Evolutionary conservation across 2,888 invertebrate genomes (phyloP).

Genomic region (Cecidostiba fungosa): DNA sequence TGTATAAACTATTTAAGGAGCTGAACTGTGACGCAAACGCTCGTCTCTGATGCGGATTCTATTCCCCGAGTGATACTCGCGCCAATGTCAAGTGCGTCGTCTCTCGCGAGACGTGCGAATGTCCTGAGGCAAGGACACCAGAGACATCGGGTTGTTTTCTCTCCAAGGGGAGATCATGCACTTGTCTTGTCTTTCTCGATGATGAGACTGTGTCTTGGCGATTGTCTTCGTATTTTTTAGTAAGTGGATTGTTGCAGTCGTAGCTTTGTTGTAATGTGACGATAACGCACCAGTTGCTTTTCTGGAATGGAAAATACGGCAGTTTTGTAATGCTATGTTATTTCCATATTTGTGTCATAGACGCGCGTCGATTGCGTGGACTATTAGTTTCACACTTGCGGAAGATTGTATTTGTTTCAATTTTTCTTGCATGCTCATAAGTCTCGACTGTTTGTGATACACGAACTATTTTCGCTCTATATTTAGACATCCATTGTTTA

Average conservation of each 20-base stretch:
- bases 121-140: constrained; percentile 33
- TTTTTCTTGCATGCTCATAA: background rate
- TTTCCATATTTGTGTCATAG: constrained; percentile 20
- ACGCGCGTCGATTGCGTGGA: constrained; percentile 15
- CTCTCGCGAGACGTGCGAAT: constrained; percentile 8
- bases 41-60: background rate
- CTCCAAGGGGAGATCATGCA: too few relatives aligned
- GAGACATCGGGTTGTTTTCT: background rate
- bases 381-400: background rate
- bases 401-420: background rate
- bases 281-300: too few relatives aligned
- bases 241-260: background rate
- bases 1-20: constrained; percentile 38
- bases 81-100: constrained; percentile 43
- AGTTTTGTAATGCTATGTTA: constrained; percentile 14
- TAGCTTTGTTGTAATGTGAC: too few relatives aligned
- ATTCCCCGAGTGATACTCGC: background rate
- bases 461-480: background rate
- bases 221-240: too few relatives aligned
- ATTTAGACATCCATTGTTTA: background rate
- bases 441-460: background rate
- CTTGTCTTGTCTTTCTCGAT: background rate
- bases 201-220: background rate
- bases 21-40: constrained; percentile 5
- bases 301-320: background rate